phyloP scores from a whole-genome alignment of 2,888 invertebrate genomes.

The Drosophila phalerata region DNA sequence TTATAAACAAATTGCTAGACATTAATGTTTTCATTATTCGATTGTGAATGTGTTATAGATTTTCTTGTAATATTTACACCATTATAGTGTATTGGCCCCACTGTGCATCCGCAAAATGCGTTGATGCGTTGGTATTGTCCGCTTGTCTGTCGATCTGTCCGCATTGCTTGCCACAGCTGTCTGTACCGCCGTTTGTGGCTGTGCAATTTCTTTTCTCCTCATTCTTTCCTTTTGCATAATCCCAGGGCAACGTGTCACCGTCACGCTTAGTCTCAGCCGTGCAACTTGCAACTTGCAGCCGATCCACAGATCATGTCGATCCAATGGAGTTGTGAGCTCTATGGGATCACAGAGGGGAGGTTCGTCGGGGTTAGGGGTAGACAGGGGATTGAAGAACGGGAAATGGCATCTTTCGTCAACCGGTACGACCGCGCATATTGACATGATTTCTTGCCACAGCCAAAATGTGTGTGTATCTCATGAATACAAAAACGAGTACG shows the following conservation, averaged over 20 bases:
- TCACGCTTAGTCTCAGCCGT: conserved; percentile 70
- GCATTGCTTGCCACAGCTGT: conserved; percentile 4
- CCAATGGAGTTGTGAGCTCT: conserved; percentile 19
- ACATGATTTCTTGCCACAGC: conserved; percentile 21
- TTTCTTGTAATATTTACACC: neutral
- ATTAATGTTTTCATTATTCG: conserved; percentile 15
- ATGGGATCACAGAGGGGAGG: conserved; percentile 1
- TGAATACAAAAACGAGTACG: conserved; percentile 28
- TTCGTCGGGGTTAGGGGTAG: neutral
- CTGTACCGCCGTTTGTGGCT: neutral
- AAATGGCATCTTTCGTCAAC: conserved; percentile 72
- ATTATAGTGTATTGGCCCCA: conserved; percentile 22
- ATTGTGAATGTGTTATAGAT: conserved; percentile 8
- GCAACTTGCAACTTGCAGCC: conserved; percentile 25
- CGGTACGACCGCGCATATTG: conserved; percentile 49
- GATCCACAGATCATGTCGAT: conserved; percentile 38
- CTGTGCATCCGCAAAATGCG: conserved; percentile 47
- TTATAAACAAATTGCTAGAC: conserved; percentile 35
- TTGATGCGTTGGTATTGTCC: conserved; percentile 19
- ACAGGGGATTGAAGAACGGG: conserved; percentile 6
- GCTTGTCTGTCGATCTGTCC: conserved; percentile 6
- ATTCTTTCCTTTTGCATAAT: conserved; percentile 73
- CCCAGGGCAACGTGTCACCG: conserved; percentile 73
- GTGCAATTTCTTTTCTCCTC: conserved; percentile 68
- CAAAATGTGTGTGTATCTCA: conserved; percentile 40